Evolutionary conservation across 2,888 invertebrate genomes (phyloP).

Genomic region (Reticulitermes lucifugus): DNA sequence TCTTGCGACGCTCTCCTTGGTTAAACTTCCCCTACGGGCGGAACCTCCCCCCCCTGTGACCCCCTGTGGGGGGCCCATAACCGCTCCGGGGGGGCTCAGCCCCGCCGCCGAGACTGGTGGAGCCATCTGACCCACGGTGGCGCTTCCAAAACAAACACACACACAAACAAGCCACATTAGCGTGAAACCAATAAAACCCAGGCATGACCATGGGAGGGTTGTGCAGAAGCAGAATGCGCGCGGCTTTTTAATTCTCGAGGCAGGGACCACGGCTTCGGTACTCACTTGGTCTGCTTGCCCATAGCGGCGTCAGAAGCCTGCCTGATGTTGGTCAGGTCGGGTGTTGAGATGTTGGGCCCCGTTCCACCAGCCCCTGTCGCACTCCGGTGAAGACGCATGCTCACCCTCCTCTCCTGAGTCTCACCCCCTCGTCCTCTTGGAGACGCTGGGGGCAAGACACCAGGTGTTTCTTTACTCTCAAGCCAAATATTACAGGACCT

Average conservation of each 20-base stretch:
- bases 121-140: conserved; percentile 61
- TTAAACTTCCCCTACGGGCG: conserved; percentile 47
- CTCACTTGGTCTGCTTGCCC: conserved; percentile 67
- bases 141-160: conserved; percentile 66
- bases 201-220: conserved; percentile 20
- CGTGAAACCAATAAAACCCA: conserved; percentile 55
- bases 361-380: conserved; percentile 51
- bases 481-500: conserved; percentile 28
- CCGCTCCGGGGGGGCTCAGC: conserved; percentile 35
- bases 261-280: conserved; percentile 55
- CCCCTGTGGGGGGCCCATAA: conserved; percentile 31
- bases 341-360: conserved; percentile 60
- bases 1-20: conserved; percentile 46
- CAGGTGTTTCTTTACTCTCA: conserved; percentile 36
- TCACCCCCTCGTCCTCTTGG: conserved; percentile 53
- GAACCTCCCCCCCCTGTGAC: conserved; percentile 44
- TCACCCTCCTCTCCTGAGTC: conserved; percentile 58
- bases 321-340: conserved; percentile 62
- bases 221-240: neutral
- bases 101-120: conserved; percentile 46
- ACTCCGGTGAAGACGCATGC: conserved; percentile 62
- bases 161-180: conserved; percentile 58
- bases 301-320: conserved; percentile 50
- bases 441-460: conserved; percentile 51
- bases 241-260: conserved; percentile 2